Evolutionary conservation across 2,888 invertebrate species (phyloP), one percentile per base, ranked within the genome.

Genomic region (Drosophila robusta): DNA sequence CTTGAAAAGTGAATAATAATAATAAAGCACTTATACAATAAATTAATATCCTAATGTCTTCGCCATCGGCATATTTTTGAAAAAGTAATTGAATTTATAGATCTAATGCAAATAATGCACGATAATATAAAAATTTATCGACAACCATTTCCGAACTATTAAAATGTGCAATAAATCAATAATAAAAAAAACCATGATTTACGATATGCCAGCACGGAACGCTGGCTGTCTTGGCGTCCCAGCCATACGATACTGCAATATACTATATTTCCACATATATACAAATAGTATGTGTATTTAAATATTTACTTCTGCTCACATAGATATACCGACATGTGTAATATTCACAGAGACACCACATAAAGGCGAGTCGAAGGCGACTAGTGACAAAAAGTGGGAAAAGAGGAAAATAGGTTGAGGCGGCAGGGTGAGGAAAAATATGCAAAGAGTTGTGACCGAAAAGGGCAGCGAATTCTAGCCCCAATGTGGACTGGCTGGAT

Each of bases 141-240:
- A 46, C 47, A 71, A 63, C 64, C 58, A 71, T 80, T 82, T 83
- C 74, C 75, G 34, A 62, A 74, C 78, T 82, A 82, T 80, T 78
- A 68, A 69, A 85, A 56, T 71, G 34, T 51, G 26, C 34, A 66
- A 64, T 83, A 82, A 80, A 84, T 83, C 71, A 78, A 73, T 70
- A 70, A 56, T 54, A 49, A 24, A 46, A n/a, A 32, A 58, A 57
- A 56, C 62, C 47, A 50, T 78, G 76, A 81, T 81, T 71, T 81
- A 84, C 51, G 64, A 46, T 62, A 54, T 63, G 61, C 32, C 68
- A 57, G 66, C 78, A 42, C 38, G 16, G 32, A 39, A 42, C 42
- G 42, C 57, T 36, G 18, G n/a, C 32, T 16, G 5, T 45, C 22
- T 24, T 29, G 22, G 38, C 3, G 6, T 29, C 22, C 26, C 49